Base-by-base conservation (phyloP, 2,888 invertebrate genomes). In the Thyatira batis region DNA sequence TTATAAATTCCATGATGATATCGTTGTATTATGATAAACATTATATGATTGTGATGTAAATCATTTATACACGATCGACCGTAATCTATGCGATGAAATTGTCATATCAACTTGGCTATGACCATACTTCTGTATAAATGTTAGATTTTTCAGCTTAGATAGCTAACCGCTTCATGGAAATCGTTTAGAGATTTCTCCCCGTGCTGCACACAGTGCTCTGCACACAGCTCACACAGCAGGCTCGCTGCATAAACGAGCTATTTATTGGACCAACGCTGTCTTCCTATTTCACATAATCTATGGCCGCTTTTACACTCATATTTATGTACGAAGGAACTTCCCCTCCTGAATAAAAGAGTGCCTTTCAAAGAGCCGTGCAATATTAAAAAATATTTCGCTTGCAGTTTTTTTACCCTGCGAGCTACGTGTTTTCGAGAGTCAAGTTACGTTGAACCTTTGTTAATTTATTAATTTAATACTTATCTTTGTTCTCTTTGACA, bases 371-470 rank as follows among this genome's bases (percentile, higher is more conserved):
- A 71, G 64, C 63, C 59, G 63, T 62, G 73, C 75, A 17, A 75
- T 80, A 82, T 81, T 82, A 80, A 82, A 78, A 78, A 81, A 78
- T 74, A 74, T 76, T 78, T 75, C 61, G 61, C 64, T 65, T 67
- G 71, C 69, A 67, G 67, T 73, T 69, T 71, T 65, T 67, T 39
- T 33, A 33, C 8, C 13, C 33, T 51, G 25, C 50, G 30, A 13
- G n/a, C 23, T 48, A 45, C 23, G 25, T 39, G 39, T 46, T 46
- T 23, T 20, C 21, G 46, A 46, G 17, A 27, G 27, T 13, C n/a
- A n/a, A n/a, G n/a, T 46, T n/a, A 25, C 13, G 13, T 25, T 25
- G 13, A 11, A 27, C 11, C 3, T 48, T 28, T 46, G 17, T 48
- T 65, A 68, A 59, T 66, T 68, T 65, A 66, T 71, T 68, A 67